Percentiles rank a stretch among this genome's conserved stretches.
Conservation (phyloP, 2,797 vertebrate species). For the Bradypus variegatus region DNA sequence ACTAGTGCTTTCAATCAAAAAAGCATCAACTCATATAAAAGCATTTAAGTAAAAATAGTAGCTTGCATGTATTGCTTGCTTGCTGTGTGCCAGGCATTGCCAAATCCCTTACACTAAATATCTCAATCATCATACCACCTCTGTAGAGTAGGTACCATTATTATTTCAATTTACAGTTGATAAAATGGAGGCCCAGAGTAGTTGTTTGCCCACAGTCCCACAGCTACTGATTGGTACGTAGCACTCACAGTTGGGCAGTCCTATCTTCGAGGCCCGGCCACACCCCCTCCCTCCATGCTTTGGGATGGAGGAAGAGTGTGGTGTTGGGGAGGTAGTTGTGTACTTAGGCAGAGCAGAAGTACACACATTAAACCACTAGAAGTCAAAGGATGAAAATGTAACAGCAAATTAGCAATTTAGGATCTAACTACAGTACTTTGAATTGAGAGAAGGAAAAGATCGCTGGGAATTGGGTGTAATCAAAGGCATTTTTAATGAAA, state of each 20-base stretch:
- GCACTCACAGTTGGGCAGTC: background rate
- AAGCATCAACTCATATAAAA: background rate
- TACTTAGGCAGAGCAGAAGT: background rate
- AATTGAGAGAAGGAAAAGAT: background rate
- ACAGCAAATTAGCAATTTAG: background rate
- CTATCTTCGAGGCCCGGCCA: background rate
- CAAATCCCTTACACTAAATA: background rate
- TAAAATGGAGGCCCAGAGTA: background rate
- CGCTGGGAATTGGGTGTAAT: background rate
- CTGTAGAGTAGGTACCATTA: background rate
- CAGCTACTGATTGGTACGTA: background rate
- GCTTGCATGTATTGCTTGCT: background rate
- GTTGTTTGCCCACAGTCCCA: background rate
- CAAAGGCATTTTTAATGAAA: background rate
- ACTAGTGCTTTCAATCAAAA: slow-evolving; percentile 4
- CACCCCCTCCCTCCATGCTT: background rate
- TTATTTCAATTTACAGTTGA: background rate
- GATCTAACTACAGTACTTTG: background rate
- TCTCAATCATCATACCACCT: background rate
- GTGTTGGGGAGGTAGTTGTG: background rate
- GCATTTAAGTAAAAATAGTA: background rate
- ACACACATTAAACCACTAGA: background rate
- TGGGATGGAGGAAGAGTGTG: background rate
- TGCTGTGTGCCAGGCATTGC: background rate
- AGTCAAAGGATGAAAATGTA: background rate